Conservation (phyloP, 2,797 vertebrate species). For the Crenuchus spilurus region DNA sequence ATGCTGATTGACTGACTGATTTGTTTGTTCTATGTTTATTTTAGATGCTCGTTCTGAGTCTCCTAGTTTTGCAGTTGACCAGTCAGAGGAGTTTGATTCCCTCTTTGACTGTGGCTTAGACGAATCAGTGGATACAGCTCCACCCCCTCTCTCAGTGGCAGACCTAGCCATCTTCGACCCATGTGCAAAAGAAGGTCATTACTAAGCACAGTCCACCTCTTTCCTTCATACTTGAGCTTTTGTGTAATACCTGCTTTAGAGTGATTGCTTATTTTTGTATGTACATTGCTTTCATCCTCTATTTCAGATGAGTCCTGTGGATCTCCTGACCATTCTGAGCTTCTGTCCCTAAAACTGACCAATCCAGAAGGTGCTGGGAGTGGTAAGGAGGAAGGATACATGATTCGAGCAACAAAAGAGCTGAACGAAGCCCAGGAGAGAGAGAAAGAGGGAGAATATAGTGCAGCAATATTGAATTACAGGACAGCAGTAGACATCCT, state of each 20-base stretch:
- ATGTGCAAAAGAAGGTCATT: constrained; percentile 82
- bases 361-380: constrained; percentile 56
- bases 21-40: constrained; percentile 13
- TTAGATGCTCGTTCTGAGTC: constrained; percentile 54
- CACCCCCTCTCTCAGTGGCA: constrained; percentile 77
- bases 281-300: constrained; percentile 2
- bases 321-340: constrained; percentile 67
- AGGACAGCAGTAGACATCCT: constrained; percentile 83
- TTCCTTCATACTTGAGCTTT: neutral
- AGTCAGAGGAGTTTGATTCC: constrained; percentile 74
- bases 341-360: constrained; percentile 65
- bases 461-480: constrained; percentile 80
- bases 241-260: neutral
- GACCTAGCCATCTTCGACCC: constrained; percentile 91
- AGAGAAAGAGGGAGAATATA: constrained; percentile 81
- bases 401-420: constrained; percentile 77
- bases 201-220: neutral
- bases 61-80: constrained; percentile 45
- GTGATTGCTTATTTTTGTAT: neutral
- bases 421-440: constrained; percentile 78
- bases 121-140: constrained; percentile 63
- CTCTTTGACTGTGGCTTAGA: constrained; percentile 74
- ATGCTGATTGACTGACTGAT: constrained; percentile 2
- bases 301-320: constrained; percentile 61
- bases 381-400: constrained; percentile 68